Evolutionary conservation across 2,797 vertebrate genomes (phyloP).

Genomic region (Psittacula derbiana): DNA sequence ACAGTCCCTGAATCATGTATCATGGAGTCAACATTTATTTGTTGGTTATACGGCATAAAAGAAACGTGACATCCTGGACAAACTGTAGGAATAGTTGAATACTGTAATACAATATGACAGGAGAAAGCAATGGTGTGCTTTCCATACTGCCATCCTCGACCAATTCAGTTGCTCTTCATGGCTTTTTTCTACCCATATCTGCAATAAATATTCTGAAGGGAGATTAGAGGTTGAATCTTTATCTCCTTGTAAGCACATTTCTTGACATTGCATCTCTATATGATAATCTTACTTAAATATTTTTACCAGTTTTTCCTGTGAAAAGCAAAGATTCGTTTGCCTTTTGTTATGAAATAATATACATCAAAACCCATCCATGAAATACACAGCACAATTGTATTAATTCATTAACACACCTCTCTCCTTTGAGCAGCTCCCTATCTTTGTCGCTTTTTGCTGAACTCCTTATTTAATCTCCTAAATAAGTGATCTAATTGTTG

Average conservation of each 20-base stretch:
- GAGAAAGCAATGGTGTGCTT: background rate
- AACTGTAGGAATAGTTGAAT: background rate
- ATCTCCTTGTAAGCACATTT: background rate
- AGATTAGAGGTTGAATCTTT: background rate
- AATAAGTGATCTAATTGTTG: conserved; percentile 45
- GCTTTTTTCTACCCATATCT: background rate
- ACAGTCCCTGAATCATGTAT: background rate
- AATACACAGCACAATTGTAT: background rate
- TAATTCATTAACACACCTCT: conserved; percentile 13
- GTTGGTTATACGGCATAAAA: background rate
- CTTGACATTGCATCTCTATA: background rate
- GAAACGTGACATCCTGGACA: background rate
- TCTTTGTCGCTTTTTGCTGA: background rate
- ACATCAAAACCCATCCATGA: background rate
- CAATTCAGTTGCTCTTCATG: background rate
- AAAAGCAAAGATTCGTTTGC: background rate
- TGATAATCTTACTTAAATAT: background rate
- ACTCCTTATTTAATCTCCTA: conserved; percentile 31
- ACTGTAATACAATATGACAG: background rate
- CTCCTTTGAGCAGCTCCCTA: background rate
- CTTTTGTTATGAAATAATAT: background rate
- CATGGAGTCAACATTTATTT: background rate
- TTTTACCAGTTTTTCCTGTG: background rate
- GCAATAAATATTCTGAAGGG: background rate
- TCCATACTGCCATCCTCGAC: background rate